Evolutionary conservation across 1,140 invertebrate genomes (phyloP).

Genomic region (Berghia stephanieae): DNA sequence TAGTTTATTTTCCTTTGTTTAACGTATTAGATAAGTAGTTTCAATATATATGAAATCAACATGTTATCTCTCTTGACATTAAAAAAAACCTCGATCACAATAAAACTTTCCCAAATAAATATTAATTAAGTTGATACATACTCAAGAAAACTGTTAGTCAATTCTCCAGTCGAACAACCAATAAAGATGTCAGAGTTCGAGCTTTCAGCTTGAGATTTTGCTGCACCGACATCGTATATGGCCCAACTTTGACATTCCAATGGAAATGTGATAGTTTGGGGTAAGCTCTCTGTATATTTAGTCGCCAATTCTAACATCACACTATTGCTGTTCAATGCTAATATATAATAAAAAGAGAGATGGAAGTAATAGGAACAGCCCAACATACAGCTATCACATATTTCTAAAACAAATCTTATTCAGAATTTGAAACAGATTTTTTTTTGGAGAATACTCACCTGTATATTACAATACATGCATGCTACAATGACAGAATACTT

Average conservation of each 20-base stretch:
- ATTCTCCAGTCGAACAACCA: slow-evolving; percentile 34
- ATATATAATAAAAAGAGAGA: neutral
- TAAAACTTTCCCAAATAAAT: neutral
- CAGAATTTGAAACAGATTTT: no score
- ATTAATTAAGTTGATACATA: slow-evolving; percentile 34
- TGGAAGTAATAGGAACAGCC: no score
- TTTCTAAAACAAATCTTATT: no score
- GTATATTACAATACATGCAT: no score
- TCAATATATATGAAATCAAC: neutral
- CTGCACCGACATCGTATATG: slow-evolving; percentile 33
- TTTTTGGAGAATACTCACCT: no score
- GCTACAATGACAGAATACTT: no score
- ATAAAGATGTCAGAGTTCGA: slow-evolving; percentile 35
- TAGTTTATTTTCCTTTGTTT: neutral
- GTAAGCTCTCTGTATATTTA: slow-evolving; percentile 44
- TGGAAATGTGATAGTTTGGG: slow-evolving; percentile 41
- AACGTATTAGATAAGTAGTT: neutral
- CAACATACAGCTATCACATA: no score
- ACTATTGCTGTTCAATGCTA: slow-evolving; percentile 42
- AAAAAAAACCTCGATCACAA: neutral
- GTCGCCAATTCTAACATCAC: slow-evolving; percentile 42
- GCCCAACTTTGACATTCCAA: slow-evolving; percentile 45
- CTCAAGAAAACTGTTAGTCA: slow-evolving; percentile 43
- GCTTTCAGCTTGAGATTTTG: slow-evolving; percentile 10
- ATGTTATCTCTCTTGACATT: neutral